Evolutionary conservation across 1,140 invertebrate genomes (phyloP), one percentile per base, ranked within the genome.

Genomic region (Drosophila lowei): DNA sequence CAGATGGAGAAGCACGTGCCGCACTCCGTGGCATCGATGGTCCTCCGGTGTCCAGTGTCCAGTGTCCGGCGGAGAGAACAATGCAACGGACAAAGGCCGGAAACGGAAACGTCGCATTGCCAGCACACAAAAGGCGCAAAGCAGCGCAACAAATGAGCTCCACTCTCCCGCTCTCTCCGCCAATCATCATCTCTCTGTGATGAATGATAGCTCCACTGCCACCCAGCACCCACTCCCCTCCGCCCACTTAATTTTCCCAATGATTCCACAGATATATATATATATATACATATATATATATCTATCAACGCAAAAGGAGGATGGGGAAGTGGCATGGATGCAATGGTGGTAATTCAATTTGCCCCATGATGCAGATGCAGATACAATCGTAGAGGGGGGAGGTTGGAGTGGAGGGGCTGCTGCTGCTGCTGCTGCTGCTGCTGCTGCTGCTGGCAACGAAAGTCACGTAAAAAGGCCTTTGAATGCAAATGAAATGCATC

Each of bases 311-410:
- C 8, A 41, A 11, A n/a, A 7, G 18, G 43, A 13, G 11, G 3
- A 38, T 13, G 11, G 4, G 11, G 34, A 38, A 11, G 34, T 38
- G 34, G 11, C 34, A 4, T 38, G 34, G 11, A 38, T 38, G 34
- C 34, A 4, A 38, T 38, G 47, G 63, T 61, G 79, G 60, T 83
- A 81, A 81, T 83, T 81, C 59, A 81, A 83, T 81, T 78, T 80
- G 59, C 34, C 34, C 34, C 34, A 13, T 13, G 34, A 38, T 38
- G 34, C 34, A 38, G 34, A 11, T 13, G 34, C 11, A 13, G 34
- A 38, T 38, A 38, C 34, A 38, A 38, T 38, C 11, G 34, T 3
- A 3, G 30, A 34, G 30, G 30, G 9, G 34, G 34, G 42, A 15
- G 25, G 25, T 25, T 6, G 23, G 23, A 6, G 23, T 18, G 1